phyloP scores from a whole-genome alignment of 2,888 invertebrate genomes.

The Eumacrocentrus americanus region DNA sequence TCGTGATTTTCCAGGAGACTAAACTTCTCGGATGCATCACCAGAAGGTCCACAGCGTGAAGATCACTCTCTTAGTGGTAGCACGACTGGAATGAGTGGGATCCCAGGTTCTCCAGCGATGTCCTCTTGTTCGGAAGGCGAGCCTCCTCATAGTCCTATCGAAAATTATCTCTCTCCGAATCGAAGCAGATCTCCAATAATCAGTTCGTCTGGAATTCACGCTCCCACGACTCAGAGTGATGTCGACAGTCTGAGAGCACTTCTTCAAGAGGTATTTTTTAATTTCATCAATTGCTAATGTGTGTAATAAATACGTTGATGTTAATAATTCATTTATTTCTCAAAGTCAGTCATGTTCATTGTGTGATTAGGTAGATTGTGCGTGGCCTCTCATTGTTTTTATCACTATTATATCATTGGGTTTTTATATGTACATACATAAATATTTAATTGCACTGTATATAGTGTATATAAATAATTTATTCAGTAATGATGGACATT shows the following conservation, averaged over 20 bases:
- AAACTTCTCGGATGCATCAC: constrained; percentile 56
- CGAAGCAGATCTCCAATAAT: constrained; percentile 57
- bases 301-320: constrained; percentile 13
- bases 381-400: constrained; percentile 4
- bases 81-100: constrained; percentile 46
- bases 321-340: constrained; percentile 4
- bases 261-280: constrained; percentile 75
- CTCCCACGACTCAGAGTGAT: constrained; percentile 64
- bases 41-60: constrained; percentile 50
- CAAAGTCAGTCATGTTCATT: constrained; percentile 6
- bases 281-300: not conserved
- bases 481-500: not conserved
- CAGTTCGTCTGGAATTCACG: constrained; percentile 59
- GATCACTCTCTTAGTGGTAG: constrained; percentile 44
- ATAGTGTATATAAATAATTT: constrained; percentile 9
- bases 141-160: constrained; percentile 56
- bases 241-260: constrained; percentile 77
- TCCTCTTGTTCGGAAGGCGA: constrained; percentile 59
- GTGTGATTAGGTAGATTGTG: constrained; percentile 1
- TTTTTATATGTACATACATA: too few species aligned
- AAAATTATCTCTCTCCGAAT: constrained; percentile 53
- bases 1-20: constrained; percentile 44
- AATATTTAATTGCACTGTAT: constrained; percentile 15
- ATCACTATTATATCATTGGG: not conserved
- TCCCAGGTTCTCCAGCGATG: constrained; percentile 56